Conservation (phyloP, 2,113 vertebrate genomes). For the Phalacrocorax carbo region DNA sequence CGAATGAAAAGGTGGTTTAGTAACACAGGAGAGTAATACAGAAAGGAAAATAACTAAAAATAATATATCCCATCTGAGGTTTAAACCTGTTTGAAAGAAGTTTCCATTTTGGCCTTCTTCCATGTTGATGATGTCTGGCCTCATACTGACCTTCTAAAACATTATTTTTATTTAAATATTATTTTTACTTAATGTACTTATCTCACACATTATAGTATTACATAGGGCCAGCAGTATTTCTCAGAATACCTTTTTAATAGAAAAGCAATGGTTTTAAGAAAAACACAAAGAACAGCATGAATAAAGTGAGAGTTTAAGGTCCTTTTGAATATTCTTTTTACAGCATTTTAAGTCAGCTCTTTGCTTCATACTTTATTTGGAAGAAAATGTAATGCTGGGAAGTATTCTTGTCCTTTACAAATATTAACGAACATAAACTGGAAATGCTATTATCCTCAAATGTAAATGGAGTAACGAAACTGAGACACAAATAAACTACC, state of each 20-base stretch:
- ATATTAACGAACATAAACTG: background rate
- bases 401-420: background rate
- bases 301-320: background rate
- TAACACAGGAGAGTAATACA: background rate
- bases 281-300: background rate
- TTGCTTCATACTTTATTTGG: background rate
- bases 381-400: background rate
- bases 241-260: background rate
- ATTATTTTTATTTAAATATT: background rate
- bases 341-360: background rate
- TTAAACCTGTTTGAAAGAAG: background rate
- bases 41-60: background rate
- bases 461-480: background rate
- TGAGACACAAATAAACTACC: background rate
- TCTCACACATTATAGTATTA: background rate
- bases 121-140: background rate
- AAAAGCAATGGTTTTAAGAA: background rate
- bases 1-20: background rate
- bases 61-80: background rate
- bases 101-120: background rate
- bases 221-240: background rate
- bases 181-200: background rate
- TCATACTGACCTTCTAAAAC: background rate
- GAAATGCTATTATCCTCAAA: background rate
- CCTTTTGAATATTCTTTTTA: background rate